Conservation (phyloP, 2,888 invertebrate species). For the Apotomis capreana region DNA sequence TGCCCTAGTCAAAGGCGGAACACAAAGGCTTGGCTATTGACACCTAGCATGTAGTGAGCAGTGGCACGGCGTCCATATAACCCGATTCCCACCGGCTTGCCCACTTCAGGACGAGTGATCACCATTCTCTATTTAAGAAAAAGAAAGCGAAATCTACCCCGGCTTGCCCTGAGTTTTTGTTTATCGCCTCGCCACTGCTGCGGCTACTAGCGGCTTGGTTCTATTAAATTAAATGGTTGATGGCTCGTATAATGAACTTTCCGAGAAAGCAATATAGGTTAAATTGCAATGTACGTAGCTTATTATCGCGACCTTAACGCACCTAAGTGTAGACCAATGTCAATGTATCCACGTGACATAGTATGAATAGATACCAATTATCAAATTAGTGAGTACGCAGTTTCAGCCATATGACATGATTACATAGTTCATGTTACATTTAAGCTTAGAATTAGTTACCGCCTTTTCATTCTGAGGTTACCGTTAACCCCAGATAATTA, state of each 20-base stretch:
- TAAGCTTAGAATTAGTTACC: background rate
- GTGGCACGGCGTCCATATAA: too few relatives aligned
- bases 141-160: too few relatives aligned
- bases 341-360: background rate
- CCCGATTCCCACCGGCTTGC: too few relatives aligned
- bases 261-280: background rate
- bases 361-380: background rate
- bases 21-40: too few relatives aligned
- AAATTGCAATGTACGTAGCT: background rate
- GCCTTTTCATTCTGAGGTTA: background rate
- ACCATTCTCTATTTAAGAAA: too few relatives aligned
- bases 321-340: slow-evolving; percentile 28
- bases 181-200: too few relatives aligned
- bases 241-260: background rate
- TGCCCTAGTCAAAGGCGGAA: too few relatives aligned
- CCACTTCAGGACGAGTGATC: too few relatives aligned
- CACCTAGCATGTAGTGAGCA: too few relatives aligned
- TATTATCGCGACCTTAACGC: slow-evolving; percentile 4
- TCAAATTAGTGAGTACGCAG: background rate
- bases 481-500: slow-evolving; percentile 16
- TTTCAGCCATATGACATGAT: background rate
- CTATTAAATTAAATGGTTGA: too few relatives aligned
- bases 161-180: too few relatives aligned
- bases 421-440: background rate
- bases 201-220: too few relatives aligned